Base-by-base conservation (phyloP, 1,140 invertebrate species). In the Onthophagus taurus region DNA sequence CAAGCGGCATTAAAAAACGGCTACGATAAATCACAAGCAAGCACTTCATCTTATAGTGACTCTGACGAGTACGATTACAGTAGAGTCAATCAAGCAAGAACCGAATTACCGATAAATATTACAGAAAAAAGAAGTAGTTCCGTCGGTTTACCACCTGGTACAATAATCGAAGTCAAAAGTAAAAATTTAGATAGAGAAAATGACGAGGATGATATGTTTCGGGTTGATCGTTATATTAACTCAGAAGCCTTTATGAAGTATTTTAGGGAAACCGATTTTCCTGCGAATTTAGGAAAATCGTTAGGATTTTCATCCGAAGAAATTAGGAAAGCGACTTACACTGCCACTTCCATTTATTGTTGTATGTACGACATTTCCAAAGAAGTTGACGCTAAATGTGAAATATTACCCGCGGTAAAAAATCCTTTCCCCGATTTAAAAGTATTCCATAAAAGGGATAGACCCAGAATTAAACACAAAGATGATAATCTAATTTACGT, bases 401-500 rank as follows among this genome's bases (percentile, higher is more conserved):
- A 58, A 50, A 45, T 61, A 13, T 48, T 58, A 24, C 59, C 59
- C 16, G 52, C 49, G 6, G 51, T 61, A 8, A 31, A 44, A 4
- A 59, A 59, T 18, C 44, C 47, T 13, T 61, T 55, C 55, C 59
- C 57, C 1, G 34, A 42, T 6, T 46, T 54, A 30, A 37, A 45
- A 13, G 50, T 53, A 5, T 61, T 55, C 43, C 21, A 42, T 8
- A 38, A 34, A n/a, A 45, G 59, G 26, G 48, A 53, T 26, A 42
- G 59, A 33, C 49, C 49, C 12, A 55, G 51, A 3, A 54, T 61
- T 19, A 45, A 47, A 11, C 53, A 58, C 21, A 54, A 43, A 30
- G 38, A 23, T 13, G 23, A 33, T 13, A 46, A 46, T 6, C 31
- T 49, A 3, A 62, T 59, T 24, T 77, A 76, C 44, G 69, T 71